A percentile compares a stretch with the other conserved stretches of the same genome.
These are phyloP conservation scores for Paratrypauchen microcephalus DNA, from an alignment of 2,797 vertebrate species.

Conservation along the genomic window DNA sequence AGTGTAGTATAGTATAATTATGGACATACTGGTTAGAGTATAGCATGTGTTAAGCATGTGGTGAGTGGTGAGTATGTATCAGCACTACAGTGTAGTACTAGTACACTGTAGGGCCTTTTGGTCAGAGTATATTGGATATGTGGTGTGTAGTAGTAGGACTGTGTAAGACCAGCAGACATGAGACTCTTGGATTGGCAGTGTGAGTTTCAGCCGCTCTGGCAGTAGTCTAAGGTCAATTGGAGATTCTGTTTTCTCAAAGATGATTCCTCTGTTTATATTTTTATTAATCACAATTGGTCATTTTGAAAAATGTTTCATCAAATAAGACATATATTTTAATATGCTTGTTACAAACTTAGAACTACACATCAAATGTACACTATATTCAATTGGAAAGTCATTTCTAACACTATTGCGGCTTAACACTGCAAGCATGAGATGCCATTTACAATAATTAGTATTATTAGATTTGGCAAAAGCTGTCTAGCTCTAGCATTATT, in stretches of 20 bases:
- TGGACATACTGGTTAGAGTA: neutral
- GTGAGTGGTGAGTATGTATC: neutral
- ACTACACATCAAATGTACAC: neutral
- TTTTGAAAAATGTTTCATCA: neutral
- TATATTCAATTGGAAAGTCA: neutral
- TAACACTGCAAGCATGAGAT: conserved; percentile 8
- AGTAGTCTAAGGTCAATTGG: conserved; percentile 58
- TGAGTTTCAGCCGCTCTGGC: conserved; percentile 74
- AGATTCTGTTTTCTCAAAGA: conserved; percentile 22
- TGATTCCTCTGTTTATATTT: conserved; percentile 14
- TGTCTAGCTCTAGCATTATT: conserved; percentile 7
- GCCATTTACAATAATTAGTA: conserved; percentile 5
- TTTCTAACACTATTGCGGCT: neutral
- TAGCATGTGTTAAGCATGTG: neutral
- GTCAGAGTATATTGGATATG: neutral
- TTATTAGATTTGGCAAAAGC: conserved; percentile 3
- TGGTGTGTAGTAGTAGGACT: neutral
- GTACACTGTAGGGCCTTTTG: neutral
- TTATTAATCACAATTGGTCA: conserved; percentile 9
- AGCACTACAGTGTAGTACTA: conserved; percentile 12
- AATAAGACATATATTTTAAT: neutral
- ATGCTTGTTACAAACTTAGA: neutral
- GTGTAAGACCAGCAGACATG: conserved; percentile 62
- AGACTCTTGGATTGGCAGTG: conserved; percentile 76
- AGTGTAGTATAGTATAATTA: neutral